phyloP scores from a whole-genome alignment of 1,140 invertebrate genomes.

The Heliconius congener region DNA sequence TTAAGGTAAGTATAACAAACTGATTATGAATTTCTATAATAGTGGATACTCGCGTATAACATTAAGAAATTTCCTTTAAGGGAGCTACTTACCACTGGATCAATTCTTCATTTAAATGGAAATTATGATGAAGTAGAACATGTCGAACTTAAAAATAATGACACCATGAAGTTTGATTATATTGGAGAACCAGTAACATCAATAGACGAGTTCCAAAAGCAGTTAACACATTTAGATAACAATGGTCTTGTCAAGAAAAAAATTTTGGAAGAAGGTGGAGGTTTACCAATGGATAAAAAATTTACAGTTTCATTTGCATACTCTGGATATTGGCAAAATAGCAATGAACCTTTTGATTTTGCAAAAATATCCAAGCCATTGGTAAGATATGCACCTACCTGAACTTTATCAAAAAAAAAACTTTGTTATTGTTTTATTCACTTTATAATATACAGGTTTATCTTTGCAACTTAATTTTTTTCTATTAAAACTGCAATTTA shows the following conservation, averaged over 20 bases:
- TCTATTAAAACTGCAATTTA: not conserved
- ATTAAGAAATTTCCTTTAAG: constrained; percentile 36
- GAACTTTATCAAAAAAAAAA: too few relatives aligned
- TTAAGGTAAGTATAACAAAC: constrained; percentile 49
- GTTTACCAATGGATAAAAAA: constrained; percentile 52
- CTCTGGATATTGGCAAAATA: constrained; percentile 71
- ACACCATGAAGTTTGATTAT: constrained; percentile 41
- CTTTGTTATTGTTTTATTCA: not conserved
- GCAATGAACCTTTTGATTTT: constrained; percentile 61
- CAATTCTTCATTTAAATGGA: constrained; percentile 65
- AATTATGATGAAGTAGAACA: constrained; percentile 55
- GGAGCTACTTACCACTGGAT: constrained; percentile 62
- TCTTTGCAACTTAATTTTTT: not conserved
- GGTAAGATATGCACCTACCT: constrained; percentile 42
- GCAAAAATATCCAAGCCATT: constrained; percentile 53
- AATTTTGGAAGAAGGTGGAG: constrained; percentile 68
- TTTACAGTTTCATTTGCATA: constrained; percentile 61
- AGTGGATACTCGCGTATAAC: not conserved
- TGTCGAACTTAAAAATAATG: constrained; percentile 37
- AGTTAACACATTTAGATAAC: constrained; percentile 50
- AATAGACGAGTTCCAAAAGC: constrained; percentile 54
- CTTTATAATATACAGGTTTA: not conserved
- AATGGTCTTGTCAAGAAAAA: constrained; percentile 66
- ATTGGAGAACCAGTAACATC: constrained; percentile 60
- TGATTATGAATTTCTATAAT: not conserved